A percentile compares a stretch with the other conserved stretches of the same genome.
Conservation (phyloP, 1,140 invertebrate species). For the Leptinotarsa undecemlineata region DNA sequence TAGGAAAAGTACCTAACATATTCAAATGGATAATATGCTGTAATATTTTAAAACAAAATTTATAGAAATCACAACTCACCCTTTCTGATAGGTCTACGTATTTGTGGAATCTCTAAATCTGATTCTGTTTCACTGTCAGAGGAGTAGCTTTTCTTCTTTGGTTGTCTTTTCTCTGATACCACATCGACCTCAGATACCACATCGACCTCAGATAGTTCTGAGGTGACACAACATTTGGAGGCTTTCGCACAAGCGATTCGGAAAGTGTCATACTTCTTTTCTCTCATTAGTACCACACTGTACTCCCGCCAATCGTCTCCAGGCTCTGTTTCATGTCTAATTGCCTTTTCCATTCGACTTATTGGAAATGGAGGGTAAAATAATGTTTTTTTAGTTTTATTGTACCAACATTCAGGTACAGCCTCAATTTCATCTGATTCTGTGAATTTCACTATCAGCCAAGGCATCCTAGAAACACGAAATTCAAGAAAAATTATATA, state of each 20-base stretch:
- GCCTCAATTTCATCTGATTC: background rate
- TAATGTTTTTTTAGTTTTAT: background rate
- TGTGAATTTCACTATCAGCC: background rate
- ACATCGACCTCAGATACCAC: background rate
- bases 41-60: too few relatives aligned
- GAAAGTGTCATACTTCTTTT: background rate
- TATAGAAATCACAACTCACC: too few relatives aligned
- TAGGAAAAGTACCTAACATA: too few relatives aligned
- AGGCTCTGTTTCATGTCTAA: background rate
- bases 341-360: constrained; percentile 1
- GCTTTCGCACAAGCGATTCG: background rate
- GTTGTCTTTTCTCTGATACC: background rate
- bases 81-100: too few relatives aligned
- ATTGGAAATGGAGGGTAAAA: background rate
- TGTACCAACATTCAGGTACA: background rate
- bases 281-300: background rate
- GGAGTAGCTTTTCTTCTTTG: background rate
- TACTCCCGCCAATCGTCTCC: constrained; percentile 4
- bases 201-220: background rate
- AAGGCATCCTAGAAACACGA: constrained; percentile 4
- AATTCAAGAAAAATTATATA: too few relatives aligned
- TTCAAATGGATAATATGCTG: too few relatives aligned
- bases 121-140: background rate
- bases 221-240: background rate
- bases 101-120: background rate